Evolutionary conservation across 2,113 vertebrate species (phyloP).

Genomic region (Passer montanus): DNA sequence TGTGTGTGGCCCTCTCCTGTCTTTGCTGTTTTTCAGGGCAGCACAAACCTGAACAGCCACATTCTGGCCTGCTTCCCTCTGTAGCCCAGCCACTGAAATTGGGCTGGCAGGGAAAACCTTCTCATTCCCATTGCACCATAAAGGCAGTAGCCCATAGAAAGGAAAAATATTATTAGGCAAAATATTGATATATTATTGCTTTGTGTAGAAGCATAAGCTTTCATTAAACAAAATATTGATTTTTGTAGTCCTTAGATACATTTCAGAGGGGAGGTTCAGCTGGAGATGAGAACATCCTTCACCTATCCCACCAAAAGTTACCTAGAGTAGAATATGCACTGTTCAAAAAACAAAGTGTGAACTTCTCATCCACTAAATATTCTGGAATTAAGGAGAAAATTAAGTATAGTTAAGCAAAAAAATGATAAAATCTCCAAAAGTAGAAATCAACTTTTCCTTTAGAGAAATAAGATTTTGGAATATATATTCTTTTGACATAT

Average conservation of each 20-base stretch:
- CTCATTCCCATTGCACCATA: not conserved
- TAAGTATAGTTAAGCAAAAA: not conserved
- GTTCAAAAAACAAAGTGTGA: not conserved
- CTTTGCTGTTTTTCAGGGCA: not conserved
- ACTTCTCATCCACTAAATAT: not conserved
- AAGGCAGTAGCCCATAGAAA: not conserved
- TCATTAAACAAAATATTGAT: not conserved
- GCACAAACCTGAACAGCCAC: not conserved
- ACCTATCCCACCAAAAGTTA: not conserved
- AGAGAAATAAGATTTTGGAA: not conserved
- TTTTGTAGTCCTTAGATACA: not conserved
- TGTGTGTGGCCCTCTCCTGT: not conserved
- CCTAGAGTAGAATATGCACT: not conserved
- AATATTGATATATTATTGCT: not conserved
- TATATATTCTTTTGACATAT: not conserved
- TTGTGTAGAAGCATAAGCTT: not conserved
- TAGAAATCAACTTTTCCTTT: not conserved
- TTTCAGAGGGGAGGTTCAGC: not conserved
- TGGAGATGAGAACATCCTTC: not conserved
- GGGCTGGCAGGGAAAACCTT: not conserved
- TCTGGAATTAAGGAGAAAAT: not conserved
- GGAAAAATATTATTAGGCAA: not conserved
- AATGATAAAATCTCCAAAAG: not conserved
- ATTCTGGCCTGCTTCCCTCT: not conserved
- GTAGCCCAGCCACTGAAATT: rapidly evolving